A percentile compares a stretch with the other conserved stretches of the same genome.
Evolutionary conservation across 2,113 vertebrate genomes (phyloP).

Genomic region (Archocentrus centrarchus): DNA sequence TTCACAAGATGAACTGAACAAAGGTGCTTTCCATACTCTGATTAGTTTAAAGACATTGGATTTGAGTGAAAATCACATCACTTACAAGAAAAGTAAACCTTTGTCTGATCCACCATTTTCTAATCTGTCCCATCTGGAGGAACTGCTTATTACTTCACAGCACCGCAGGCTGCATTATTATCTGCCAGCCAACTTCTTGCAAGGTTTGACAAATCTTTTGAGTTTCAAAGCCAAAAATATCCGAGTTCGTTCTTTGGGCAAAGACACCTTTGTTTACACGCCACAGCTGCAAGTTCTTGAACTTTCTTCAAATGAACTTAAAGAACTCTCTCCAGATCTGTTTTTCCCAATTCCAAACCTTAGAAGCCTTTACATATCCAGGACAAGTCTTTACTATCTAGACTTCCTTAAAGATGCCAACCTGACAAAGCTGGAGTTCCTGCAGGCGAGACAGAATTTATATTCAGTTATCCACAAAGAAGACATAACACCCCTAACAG

Average conservation of each 20-base stretch:
- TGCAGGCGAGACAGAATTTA: constrained; percentile 69
- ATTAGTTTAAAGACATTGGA: constrained; percentile 64
- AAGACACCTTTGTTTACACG: constrained; percentile 64
- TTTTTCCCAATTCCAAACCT: constrained; percentile 69
- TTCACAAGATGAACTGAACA: rapidly evolving
- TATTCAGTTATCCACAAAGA: constrained; percentile 54
- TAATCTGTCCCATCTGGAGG: constrained; percentile 63
- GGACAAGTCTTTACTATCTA: constrained; percentile 62
- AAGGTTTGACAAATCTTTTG: constrained; percentile 76
- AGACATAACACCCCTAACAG: constrained; percentile 58
- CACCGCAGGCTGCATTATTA: constrained; percentile 11
- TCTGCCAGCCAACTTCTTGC: constrained; percentile 73
- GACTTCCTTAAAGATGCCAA: constrained; percentile 71
- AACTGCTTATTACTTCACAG: constrained; percentile 64
- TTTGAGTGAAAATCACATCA: constrained; percentile 73
- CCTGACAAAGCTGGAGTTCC: constrained; percentile 62
- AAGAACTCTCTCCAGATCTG: constrained; percentile 43
- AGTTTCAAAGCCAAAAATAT: constrained; percentile 60
- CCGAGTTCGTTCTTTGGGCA: constrained; percentile 48
- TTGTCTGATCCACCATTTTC: constrained; percentile 66
- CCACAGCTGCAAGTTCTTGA: constrained; percentile 71
- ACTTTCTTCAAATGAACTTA: constrained; percentile 73
- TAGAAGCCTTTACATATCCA: constrained; percentile 70
- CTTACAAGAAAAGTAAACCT: rapidly evolving
- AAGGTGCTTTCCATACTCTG: constrained; percentile 58